Evolutionary conservation across 2,113 vertebrate species (phyloP).

Genomic region (Odocoileus hemionus): DNA sequence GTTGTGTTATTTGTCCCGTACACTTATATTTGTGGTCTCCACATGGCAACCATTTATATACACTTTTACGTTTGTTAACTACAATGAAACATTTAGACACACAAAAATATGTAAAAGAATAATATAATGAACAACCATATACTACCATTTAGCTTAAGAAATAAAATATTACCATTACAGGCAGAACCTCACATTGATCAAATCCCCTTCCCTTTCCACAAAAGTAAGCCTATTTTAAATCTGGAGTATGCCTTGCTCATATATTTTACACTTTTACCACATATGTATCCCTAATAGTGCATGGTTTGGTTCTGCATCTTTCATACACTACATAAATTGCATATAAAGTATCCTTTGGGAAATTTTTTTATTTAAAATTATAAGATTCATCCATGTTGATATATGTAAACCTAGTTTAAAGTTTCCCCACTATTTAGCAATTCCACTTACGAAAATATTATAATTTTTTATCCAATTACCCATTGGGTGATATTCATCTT

Average conservation of each 20-base stretch:
- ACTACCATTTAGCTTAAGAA: not conserved
- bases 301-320: not conserved
- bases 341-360: not conserved
- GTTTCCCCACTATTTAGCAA: not conserved
- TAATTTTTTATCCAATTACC: not conserved
- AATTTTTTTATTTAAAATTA: not conserved
- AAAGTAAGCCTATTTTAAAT: not conserved
- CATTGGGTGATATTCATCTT: not conserved
- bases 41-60: not conserved
- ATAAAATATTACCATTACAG: not conserved
- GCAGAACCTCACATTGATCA: not conserved
- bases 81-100: not conserved
- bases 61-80: not conserved
- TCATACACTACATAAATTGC: not conserved
- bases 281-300: not conserved
- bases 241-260: not conserved
- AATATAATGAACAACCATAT: not conserved
- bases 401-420: not conserved
- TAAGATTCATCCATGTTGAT: not conserved
- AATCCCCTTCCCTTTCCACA: not conserved
- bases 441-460: not conserved
- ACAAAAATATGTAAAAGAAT: not conserved
- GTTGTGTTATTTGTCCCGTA: not conserved
- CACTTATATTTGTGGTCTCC: not conserved
- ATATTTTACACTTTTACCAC: not conserved